A percentile compares a stretch with the other conserved stretches of the same genome.
Evolutionary conservation across 2,888 invertebrate genomes (phyloP).

Genomic region (Drosophila stalkeri): DNA sequence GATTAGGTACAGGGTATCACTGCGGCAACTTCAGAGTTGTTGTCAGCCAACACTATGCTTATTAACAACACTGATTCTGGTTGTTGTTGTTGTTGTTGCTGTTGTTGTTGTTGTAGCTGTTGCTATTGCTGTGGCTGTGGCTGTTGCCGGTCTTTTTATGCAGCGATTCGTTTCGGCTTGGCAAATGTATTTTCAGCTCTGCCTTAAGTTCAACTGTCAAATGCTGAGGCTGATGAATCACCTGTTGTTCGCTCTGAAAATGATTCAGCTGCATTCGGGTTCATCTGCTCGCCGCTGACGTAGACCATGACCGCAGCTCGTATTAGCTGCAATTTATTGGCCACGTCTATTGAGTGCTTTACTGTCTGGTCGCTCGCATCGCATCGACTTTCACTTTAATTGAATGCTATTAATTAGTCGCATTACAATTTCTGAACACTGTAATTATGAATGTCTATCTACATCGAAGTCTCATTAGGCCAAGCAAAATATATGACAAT

Average conservation of each 20-base stretch:
- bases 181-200: slow-evolving; percentile 29
- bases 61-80: slow-evolving; percentile 13
- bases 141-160: slow-evolving; percentile 27
- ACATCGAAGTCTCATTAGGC: slow-evolving; percentile 23
- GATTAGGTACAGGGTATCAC: slow-evolving; percentile 1
- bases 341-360: not conserved
- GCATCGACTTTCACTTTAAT: slow-evolving; percentile 54
- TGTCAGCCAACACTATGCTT: slow-evolving; percentile 44
- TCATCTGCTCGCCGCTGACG: not conserved
- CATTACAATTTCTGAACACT: slow-evolving; percentile 27
- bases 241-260: slow-evolving; percentile 41
- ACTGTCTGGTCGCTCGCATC: slow-evolving; percentile 9
- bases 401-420: slow-evolving; percentile 33
- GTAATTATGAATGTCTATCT: slow-evolving; percentile 5
- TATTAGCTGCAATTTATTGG: not conserved
- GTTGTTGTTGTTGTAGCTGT: slow-evolving; percentile 7
- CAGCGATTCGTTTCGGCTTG: slow-evolving; percentile 30
- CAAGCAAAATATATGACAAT: slow-evolving; percentile 16
- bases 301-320: slow-evolving; percentile 28
- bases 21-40: slow-evolving; percentile 4
- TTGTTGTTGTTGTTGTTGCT: not conserved
- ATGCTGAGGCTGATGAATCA: slow-evolving; percentile 50
- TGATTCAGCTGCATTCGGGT: slow-evolving; percentile 44
- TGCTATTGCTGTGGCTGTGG: slow-evolving; percentile 17
- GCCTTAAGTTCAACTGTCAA: slow-evolving; percentile 55